Conservation (phyloP, 2,888 invertebrate genomes). For the Ichneumoninae sp. region DNA sequence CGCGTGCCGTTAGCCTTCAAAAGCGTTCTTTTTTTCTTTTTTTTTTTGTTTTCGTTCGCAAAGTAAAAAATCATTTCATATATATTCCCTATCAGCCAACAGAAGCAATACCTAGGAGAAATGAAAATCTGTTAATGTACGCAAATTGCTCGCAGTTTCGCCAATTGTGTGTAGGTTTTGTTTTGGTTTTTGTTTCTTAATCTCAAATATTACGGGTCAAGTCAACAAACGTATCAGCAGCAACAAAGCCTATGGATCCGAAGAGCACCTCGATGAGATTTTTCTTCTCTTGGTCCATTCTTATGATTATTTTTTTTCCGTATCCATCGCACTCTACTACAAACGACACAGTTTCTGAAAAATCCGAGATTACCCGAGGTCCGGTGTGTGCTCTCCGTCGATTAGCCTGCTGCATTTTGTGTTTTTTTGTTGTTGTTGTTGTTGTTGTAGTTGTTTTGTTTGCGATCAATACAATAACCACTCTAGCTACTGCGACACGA, state of each 20-base stretch:
- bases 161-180: slow-evolving; percentile 27
- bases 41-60: slow-evolving; percentile 3
- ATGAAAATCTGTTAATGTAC: slow-evolving; percentile 59
- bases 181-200: slow-evolving; percentile 43
- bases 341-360: slow-evolving; percentile 46
- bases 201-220: slow-evolving; percentile 59
- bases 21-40: slow-evolving; percentile 23
- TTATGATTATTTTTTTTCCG: slow-evolving; percentile 40
- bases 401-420: slow-evolving; percentile 56
- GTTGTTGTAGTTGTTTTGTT: slow-evolving; percentile 22
- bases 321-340: slow-evolving; percentile 29
- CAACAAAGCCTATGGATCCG: slow-evolving; percentile 65
- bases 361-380: slow-evolving; percentile 36
- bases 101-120: slow-evolving; percentile 76
- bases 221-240: slow-evolving; percentile 61
- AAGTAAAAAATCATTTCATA: slow-evolving; percentile 46
- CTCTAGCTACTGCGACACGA: slow-evolving; percentile 64
- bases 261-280: slow-evolving; percentile 56
- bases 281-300: slow-evolving; percentile 22
- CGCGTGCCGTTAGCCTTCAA: slow-evolving; percentile 63
- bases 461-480: slow-evolving; percentile 59
- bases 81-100: slow-evolving; percentile 72
- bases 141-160: slow-evolving; percentile 29
- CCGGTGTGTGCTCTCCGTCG: slow-evolving; percentile 67
- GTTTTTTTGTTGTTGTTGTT: slow-evolving; percentile 3